These are phyloP conservation scores for Germaria angustata DNA, from an alignment of 2,888 invertebrate species.

Conservation along the genomic window DNA sequence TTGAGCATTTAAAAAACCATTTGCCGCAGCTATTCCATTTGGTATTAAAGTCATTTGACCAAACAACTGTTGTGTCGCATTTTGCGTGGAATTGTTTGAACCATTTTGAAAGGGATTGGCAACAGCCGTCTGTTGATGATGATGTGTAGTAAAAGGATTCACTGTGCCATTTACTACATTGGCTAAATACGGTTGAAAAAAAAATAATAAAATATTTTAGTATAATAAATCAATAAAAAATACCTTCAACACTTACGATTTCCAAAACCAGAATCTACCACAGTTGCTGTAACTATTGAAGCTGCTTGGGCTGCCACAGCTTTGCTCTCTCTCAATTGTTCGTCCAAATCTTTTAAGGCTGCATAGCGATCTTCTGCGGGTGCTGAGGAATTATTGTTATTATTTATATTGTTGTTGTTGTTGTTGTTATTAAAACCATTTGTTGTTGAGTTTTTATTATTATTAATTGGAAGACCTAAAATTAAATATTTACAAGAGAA, in stretches of 20 bases:
- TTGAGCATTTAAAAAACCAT: conserved; percentile 64
- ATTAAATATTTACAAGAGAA: conserved; percentile 46
- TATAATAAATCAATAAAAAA: neutral
- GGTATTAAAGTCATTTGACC: conserved; percentile 77
- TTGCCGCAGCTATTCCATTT: conserved; percentile 73
- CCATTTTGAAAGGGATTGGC: conserved; percentile 77
- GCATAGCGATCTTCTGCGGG: conserved; percentile 93
- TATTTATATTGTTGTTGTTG: conserved; percentile 67
- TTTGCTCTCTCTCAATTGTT: conserved; percentile 83
- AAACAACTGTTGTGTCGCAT: conserved; percentile 74
- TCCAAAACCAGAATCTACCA: conserved; percentile 71
- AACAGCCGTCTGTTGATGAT: conserved; percentile 69
- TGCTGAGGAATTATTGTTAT: conserved; percentile 69
- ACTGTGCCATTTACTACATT: conserved; percentile 68
- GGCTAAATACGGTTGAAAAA: conserved; percentile 26
- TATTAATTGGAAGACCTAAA: conserved; percentile 76
- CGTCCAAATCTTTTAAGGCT: conserved; percentile 95
- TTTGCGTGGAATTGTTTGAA: conserved; percentile 60
- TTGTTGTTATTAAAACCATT: conserved; percentile 62
- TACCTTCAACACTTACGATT: conserved; percentile 68
- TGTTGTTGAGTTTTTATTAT: conserved; percentile 67
- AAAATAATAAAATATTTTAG: neutral
- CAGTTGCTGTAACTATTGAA: conserved; percentile 70
- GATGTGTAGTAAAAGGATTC: conserved; percentile 75
- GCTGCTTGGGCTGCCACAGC: conserved; percentile 74